Conservation (phyloP, 2,797 vertebrate genomes). For the Pantherophis alleghaniensis region DNA sequence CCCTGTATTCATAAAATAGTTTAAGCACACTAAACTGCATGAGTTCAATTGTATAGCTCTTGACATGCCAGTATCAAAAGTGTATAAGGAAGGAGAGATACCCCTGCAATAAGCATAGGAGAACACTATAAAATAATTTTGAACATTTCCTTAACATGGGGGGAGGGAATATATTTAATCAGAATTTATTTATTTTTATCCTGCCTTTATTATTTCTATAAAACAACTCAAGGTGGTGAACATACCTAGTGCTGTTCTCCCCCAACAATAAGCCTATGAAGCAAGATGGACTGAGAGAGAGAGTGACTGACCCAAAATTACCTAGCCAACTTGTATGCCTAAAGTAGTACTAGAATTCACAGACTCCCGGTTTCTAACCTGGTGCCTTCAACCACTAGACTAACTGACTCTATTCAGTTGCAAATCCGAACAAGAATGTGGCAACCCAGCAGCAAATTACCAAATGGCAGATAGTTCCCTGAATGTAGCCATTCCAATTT, state of each 20-base stretch:
- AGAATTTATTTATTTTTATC: background rate
- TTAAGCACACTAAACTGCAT: background rate
- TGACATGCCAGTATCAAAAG: background rate
- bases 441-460: background rate
- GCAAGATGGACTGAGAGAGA: background rate
- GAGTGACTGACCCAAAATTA: background rate
- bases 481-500: background rate
- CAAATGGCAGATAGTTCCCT: background rate
- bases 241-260: background rate
- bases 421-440: background rate
- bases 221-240: background rate
- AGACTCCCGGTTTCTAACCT: background rate
- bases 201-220: background rate
- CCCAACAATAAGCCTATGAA: background rate
- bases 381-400: background rate
- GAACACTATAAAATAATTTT: background rate
- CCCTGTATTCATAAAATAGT: background rate
- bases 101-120: background rate
- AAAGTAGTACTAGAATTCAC: background rate
- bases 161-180: background rate
- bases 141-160: background rate
- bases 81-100: background rate
- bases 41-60: background rate
- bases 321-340: background rate
- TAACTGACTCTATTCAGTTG: background rate